Evolutionary conservation across 2,797 vertebrate genomes (phyloP).

Genomic region (Peromyscus melanophrys): DNA sequence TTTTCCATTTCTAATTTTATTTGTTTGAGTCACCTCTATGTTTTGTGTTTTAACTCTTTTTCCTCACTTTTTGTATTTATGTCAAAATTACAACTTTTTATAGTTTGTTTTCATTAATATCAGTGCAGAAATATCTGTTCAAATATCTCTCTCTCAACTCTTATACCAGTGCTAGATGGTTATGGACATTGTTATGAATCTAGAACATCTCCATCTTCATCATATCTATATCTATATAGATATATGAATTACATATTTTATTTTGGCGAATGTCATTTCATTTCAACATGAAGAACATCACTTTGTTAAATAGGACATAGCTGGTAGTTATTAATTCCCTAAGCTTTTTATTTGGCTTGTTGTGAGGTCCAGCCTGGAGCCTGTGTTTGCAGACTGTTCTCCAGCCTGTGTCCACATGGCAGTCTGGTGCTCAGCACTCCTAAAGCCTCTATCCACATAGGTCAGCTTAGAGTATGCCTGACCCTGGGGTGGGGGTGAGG

Average conservation of each 20-base stretch:
- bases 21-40: background rate
- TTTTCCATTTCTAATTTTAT: background rate
- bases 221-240: background rate
- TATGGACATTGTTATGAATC: background rate
- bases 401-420: too few species aligned
- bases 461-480: background rate
- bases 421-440: background rate
- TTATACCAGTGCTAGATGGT: background rate
- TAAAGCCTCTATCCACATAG: background rate
- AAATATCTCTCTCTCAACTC: background rate
- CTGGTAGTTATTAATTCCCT: background rate
- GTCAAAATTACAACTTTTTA: background rate
- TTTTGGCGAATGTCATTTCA: background rate
- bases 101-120: background rate
- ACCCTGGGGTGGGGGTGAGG: rapidly evolving
- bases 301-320: background rate
- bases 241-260: background rate
- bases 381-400: background rate
- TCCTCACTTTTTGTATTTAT: background rate
- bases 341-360: background rate
- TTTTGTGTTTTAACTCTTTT: background rate
- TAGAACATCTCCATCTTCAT: background rate
- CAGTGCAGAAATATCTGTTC: background rate
- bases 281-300: background rate
- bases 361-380: rapidly evolving